Conservation (phyloP, 2,888 invertebrate species). For the Microctonus hyperodae region DNA sequence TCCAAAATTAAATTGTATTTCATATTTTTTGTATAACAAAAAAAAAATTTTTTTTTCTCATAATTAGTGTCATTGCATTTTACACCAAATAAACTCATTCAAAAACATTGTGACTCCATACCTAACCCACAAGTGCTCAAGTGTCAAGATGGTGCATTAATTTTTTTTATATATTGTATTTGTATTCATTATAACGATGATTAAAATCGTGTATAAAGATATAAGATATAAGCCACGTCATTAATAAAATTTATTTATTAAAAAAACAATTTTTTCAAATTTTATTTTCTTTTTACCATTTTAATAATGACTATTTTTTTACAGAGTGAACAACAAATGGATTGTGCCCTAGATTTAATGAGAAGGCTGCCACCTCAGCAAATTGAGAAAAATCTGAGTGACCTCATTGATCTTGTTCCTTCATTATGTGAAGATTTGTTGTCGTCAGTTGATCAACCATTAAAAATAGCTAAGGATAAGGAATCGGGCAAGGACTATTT, state of each 20-base stretch:
- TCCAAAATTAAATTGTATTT: constrained; percentile 1
- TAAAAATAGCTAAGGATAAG: constrained; percentile 96
- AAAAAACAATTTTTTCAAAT: neutral
- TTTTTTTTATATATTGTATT: constrained; percentile 20
- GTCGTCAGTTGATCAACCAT: constrained; percentile 97
- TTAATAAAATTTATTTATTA: too few relatives aligned
- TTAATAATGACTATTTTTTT: constrained; percentile 15
- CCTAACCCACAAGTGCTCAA: constrained; percentile 50
- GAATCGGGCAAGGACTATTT: constrained; percentile 96
- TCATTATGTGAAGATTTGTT: constrained; percentile 95
- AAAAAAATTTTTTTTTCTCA: constrained; percentile 5
- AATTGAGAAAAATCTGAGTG: constrained; percentile 97
- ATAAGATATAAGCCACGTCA: constrained; percentile 25
- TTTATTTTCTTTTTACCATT: constrained; percentile 12
- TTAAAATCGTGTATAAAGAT: constrained; percentile 18
- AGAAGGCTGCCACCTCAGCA: constrained; percentile 98
- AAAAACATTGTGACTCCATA: constrained; percentile 35
- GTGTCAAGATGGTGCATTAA: constrained; percentile 53
- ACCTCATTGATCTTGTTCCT: constrained; percentile 96
- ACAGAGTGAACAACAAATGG: constrained; percentile 95
- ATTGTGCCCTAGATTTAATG: constrained; percentile 99
- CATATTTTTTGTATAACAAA: neutral
- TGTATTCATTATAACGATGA: too few relatives aligned
- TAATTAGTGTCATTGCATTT: neutral
- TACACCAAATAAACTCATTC: constrained; percentile 22